These are phyloP conservation scores for Dolichopus griseipennis DNA, from an alignment of 2,888 invertebrate species.

Conservation along the genomic window DNA sequence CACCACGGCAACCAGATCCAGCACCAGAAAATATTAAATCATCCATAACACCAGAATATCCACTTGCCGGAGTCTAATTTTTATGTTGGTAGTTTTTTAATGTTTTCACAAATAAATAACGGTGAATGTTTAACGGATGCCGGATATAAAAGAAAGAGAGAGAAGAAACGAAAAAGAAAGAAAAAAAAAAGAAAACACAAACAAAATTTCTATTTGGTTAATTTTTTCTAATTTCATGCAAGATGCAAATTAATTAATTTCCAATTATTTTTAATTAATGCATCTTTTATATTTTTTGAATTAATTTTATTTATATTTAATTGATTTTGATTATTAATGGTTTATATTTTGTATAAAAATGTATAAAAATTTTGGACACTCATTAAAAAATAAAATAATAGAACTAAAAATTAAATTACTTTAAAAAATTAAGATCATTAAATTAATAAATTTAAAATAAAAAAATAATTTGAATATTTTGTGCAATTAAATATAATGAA, in stretches of 20 bases:
- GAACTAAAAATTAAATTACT: not conserved
- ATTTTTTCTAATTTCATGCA: not conserved
- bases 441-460: not conserved
- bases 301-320: not conserved
- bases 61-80: constrained; percentile 71
- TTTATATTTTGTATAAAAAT: not conserved
- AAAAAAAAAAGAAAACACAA: not conserved
- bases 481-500: not conserved
- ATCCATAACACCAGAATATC: constrained; percentile 68
- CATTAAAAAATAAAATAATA: not conserved
- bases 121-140: not conserved
- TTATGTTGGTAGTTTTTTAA: not conserved
- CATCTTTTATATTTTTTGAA: not conserved
- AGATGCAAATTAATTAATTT: constrained; percentile 1
- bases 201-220: not conserved
- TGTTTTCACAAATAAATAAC: no score
- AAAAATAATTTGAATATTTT: not conserved
- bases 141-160: not conserved
- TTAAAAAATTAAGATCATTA: not conserved
- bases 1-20: constrained; percentile 82
- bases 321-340: not conserved
- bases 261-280: not conserved
- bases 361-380: not conserved
- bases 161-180: no score
- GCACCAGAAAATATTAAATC: constrained; percentile 88